Conservation (phyloP, 2,888 invertebrate species). For the Hyppa rectilinea region DNA sequence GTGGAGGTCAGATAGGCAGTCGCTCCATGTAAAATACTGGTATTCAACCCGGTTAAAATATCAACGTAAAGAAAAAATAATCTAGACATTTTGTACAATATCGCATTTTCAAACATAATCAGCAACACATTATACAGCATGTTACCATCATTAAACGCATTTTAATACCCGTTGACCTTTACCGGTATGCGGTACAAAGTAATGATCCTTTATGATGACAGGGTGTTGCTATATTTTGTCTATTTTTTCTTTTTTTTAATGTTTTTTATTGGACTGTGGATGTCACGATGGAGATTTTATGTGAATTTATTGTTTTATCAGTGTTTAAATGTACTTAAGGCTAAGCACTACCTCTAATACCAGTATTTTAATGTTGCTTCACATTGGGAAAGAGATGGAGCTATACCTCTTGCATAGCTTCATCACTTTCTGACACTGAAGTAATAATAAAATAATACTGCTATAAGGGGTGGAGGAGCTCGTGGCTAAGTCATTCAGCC, state of each 20-base stretch:
- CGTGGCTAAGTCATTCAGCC: too few species aligned
- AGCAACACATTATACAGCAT: slow-evolving; percentile 35
- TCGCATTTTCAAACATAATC: background rate
- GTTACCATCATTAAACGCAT: slow-evolving; percentile 37
- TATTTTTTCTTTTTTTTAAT: slow-evolving; percentile 24
- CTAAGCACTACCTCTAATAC: too few species aligned
- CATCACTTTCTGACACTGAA: too few species aligned
- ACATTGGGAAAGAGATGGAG: too few species aligned
- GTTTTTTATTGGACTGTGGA: slow-evolving; percentile 11
- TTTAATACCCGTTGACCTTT: slow-evolving; percentile 54
- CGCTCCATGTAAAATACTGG: too few species aligned
- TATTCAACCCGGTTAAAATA: too few species aligned
- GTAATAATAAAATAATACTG: too few species aligned
- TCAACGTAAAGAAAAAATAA: background rate
- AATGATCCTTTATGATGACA: slow-evolving; percentile 38
- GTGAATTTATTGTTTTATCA: slow-evolving; percentile 19
- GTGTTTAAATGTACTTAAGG: too few species aligned
- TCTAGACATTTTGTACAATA: background rate
- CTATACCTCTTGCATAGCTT: too few species aligned
- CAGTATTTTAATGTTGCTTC: too few species aligned
- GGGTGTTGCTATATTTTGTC: slow-evolving; percentile 25
- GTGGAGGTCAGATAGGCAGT: too few species aligned
- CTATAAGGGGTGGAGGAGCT: too few species aligned
- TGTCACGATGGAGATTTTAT: slow-evolving; percentile 7
- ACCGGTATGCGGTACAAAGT: slow-evolving; percentile 43